Base-by-base conservation (phyloP, 2,797 vertebrate genomes). In the Nasua narica region DNA sequence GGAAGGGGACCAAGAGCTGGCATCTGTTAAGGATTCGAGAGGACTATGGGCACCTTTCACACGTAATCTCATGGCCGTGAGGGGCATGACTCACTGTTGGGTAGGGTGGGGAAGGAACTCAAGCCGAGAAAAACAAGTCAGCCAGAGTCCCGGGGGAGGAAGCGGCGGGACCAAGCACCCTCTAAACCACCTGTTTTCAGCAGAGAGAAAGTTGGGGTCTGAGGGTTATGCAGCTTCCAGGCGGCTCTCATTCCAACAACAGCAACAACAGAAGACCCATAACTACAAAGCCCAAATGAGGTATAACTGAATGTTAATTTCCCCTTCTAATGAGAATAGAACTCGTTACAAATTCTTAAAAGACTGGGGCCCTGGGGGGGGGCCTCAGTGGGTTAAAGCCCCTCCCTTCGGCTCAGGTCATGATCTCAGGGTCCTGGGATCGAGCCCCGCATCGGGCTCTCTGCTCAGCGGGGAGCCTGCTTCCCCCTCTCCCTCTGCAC, bases 381-480 rank as follows among this genome's bases (percentile, higher is more conserved):
- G 19, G n/a, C 8, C n/a, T 67, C n/a, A 4, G 4, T 67, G 3
- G 3, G 4, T 67, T 67, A 35, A 67, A 29, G 13, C 0, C 16
- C 16, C 29, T 0, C 6, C 60, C 60, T 32, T 62, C 5, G 14
- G 7, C 60, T 65, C 60, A 65, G 60, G 2, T 65, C 60, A n/a
- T 8, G 60, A n/a, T n/a, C 29, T 8, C 65, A 0, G n/a, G 65
- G 8, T 67, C n/a, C 65, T 35, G 65, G 65, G 18, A 67, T 67
- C 0, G 18, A 35, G n/a, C n/a, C n/a, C 29, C 7, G 6, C 60
- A n/a, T 65, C 7, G 7, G 3, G 15, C 65, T 35, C n/a, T 7
- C n/a, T 67, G n/a, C 65, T n/a, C n/a, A 35, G 16, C 0, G 4
- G 62, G 62, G 62, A 19, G 16, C 2, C 62, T 67, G n/a, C n/a